These are phyloP conservation scores for Anadara kagoshimensis DNA, from an alignment of 1,140 invertebrate genomes.

Conservation along the genomic window DNA sequence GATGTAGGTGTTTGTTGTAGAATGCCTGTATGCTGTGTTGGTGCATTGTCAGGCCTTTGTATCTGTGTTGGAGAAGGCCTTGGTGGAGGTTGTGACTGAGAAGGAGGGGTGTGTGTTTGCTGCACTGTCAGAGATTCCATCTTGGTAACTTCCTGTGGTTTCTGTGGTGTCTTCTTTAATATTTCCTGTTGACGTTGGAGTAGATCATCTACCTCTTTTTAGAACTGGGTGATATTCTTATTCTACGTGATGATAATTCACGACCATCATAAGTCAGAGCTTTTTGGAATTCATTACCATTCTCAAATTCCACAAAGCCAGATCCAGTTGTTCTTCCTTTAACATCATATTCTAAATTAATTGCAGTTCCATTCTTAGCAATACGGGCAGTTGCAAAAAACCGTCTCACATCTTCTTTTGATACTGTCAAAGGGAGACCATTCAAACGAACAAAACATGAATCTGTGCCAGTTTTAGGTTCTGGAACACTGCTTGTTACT, in stretches of 20 bases:
- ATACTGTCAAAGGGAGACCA: slow-evolving; percentile 29
- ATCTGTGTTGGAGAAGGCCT: too few species aligned
- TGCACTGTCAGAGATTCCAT: too few species aligned
- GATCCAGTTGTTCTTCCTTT: slow-evolving; percentile 30
- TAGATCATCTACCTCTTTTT: slow-evolving; percentile 18
- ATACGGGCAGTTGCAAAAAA: slow-evolving; percentile 36
- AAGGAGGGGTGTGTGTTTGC: too few species aligned
- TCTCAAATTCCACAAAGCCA: slow-evolving; percentile 32
- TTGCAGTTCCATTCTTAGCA: slow-evolving; percentile 20
- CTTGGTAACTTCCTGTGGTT: too few species aligned
- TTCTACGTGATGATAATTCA: slow-evolving; percentile 17
- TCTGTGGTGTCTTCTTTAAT: too few species aligned
- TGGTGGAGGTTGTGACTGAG: too few species aligned
- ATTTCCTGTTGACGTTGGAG: not conserved
- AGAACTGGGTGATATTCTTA: slow-evolving; percentile 18
- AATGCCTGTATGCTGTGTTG: too few species aligned
- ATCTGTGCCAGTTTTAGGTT: not conserved
- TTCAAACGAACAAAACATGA: slow-evolving; percentile 30
- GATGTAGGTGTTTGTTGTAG: too few species aligned
- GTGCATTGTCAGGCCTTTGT: too few species aligned
- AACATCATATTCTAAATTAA: slow-evolving; percentile 37
- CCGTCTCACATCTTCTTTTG: slow-evolving; percentile 21
- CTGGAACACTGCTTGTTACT: not conserved
- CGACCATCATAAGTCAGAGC: slow-evolving; percentile 26
- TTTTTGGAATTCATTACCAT: slow-evolving; percentile 11